Evolutionary conservation across 2,797 vertebrate genomes (phyloP).

Genomic region (Melanotaenia pygmaea): DNA sequence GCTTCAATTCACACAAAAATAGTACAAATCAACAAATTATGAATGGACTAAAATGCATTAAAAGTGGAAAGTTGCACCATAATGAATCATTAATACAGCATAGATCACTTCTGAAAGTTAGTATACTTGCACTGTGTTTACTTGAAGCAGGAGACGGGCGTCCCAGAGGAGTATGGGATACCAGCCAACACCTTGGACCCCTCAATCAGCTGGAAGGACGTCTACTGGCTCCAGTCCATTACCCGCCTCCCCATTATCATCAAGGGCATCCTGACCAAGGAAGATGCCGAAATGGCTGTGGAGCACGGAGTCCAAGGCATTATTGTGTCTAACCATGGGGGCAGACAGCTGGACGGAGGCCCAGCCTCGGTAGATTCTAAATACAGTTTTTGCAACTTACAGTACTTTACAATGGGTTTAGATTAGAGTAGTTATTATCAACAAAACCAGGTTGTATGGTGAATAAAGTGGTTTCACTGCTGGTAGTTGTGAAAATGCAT

Average conservation of each 20-base stretch:
- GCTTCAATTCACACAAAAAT: not conserved
- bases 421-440: not conserved
- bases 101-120: not conserved
- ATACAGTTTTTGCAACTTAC: not conserved
- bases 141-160: slow-evolving; percentile 72
- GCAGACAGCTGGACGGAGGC: slow-evolving; percentile 93
- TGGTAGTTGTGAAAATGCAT: not conserved
- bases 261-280: slow-evolving; percentile 96
- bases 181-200: slow-evolving; percentile 86
- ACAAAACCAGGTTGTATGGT: not conserved
- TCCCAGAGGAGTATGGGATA: slow-evolving; percentile 79
- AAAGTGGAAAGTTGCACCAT: not conserved
- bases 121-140: not conserved
- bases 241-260: slow-evolving; percentile 91
- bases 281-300: slow-evolving; percentile 94
- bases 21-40: not conserved
- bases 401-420: not conserved
- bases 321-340: slow-evolving; percentile 96
- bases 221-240: slow-evolving; percentile 89
- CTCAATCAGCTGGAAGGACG: slow-evolving; percentile 91
- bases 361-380: slow-evolving; percentile 84
- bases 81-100: not conserved
- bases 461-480: not conserved
- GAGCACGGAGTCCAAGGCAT: slow-evolving; percentile 91
- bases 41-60: not conserved